A percentile compares a stretch with the other conserved stretches of the same genome.
These are phyloP conservation scores for Cactoblastis cactorum DNA, from an alignment of 2,888 invertebrate genomes.

Conservation along the genomic window DNA sequence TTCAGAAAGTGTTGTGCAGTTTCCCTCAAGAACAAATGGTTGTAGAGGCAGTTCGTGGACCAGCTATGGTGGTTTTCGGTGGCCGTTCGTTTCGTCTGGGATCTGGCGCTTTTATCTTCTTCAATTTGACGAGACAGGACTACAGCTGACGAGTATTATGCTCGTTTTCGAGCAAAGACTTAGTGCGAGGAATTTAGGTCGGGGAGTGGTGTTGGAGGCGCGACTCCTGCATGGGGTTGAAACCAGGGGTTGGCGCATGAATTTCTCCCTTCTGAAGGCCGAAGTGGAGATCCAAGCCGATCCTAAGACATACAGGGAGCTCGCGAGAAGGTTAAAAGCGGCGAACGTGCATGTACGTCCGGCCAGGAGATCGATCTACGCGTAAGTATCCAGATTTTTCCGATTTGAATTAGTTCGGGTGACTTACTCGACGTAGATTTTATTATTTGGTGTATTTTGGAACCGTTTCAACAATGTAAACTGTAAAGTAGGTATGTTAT, in stretches of 20 bases:
- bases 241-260: constrained; percentile 70
- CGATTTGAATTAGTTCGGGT: constrained; percentile 17
- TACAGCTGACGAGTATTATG: constrained; percentile 75
- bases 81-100: constrained; percentile 53
- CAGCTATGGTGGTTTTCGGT: constrained; percentile 69
- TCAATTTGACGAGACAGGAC: constrained; percentile 72
- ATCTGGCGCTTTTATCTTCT: constrained; percentile 69
- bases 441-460: background rate
- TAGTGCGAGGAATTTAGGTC: constrained; percentile 58
- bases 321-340: constrained; percentile 58
- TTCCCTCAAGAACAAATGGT: constrained; percentile 55
- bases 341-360: constrained; percentile 63
- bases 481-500: background rate
- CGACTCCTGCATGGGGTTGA: constrained; percentile 65
- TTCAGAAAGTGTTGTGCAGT: constrained; percentile 33
- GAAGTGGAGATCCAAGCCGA: constrained; percentile 72
- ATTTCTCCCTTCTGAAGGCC: constrained; percentile 60
- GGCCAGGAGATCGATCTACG: constrained; percentile 44
- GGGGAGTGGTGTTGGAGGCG: constrained; percentile 60
- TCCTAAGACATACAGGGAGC: constrained; percentile 55
- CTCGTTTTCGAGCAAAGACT: constrained; percentile 75
- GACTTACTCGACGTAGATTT: background rate
- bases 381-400: constrained; percentile 56
- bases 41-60: constrained; percentile 51
- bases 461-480: background rate